phyloP scores from a whole-genome alignment of 2,113 vertebrate genomes.

The Anoplopoma fimbria region DNA sequence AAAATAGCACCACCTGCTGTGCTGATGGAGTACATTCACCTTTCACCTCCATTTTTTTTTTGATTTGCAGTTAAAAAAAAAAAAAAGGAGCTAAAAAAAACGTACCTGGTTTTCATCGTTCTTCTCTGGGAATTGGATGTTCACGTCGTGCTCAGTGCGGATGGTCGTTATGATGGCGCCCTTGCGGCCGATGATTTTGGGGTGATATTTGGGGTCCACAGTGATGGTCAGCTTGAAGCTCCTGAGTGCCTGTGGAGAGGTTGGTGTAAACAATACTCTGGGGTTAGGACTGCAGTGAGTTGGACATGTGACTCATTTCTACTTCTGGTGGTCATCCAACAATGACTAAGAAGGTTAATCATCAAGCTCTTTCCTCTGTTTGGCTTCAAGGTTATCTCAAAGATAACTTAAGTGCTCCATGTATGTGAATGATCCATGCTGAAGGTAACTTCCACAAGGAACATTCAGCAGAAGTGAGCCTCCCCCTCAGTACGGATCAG shows the following conservation, averaged over 20 bases:
- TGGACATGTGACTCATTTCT: background rate
- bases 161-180: slow-evolving; percentile 96
- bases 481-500: background rate
- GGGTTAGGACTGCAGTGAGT: background rate
- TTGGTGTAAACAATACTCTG: background rate
- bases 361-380: background rate
- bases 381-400: background rate
- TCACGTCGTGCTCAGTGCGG: slow-evolving; percentile 94
- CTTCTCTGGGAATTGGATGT: slow-evolving; percentile 98
- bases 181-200: slow-evolving; percentile 99
- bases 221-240: slow-evolving; percentile 96
- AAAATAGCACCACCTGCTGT: slow-evolving; percentile 46
- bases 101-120: slow-evolving; percentile 95
- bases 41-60: background rate
- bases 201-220: slow-evolving; percentile 98
- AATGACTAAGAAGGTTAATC: background rate
- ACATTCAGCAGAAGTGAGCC: background rate
- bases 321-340: background rate
- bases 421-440: background rate
- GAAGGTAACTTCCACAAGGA: background rate
- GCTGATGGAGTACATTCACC: background rate
- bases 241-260: slow-evolving; percentile 87
- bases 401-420: background rate
- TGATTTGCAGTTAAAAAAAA: background rate
- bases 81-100: background rate